Conservation (phyloP, 2,797 vertebrate species). For the Sparidentex hasta region DNA sequence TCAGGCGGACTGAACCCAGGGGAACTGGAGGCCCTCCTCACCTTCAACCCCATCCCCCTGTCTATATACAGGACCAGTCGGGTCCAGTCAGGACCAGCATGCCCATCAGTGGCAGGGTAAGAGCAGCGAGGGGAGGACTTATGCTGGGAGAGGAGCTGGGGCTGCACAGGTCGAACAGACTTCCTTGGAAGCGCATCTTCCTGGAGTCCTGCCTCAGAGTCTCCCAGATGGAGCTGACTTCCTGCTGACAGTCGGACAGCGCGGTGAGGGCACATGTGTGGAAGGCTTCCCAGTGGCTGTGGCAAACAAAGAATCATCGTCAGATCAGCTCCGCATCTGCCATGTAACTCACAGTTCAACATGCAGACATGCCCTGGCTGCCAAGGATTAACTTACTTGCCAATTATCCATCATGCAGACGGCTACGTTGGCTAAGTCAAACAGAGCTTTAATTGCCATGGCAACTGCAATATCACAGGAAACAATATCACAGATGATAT, state of each 20-base stretch:
- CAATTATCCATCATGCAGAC: constrained; percentile 70
- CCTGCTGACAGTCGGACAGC: constrained; percentile 85
- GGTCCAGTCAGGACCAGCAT: constrained; percentile 70
- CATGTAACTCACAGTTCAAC: constrained; percentile 36
- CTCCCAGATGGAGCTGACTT: constrained; percentile 87
- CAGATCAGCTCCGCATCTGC: constrained; percentile 41
- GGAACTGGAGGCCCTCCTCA: constrained; percentile 15
- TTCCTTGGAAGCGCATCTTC: constrained; percentile 87
- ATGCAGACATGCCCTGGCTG: constrained; percentile 26
- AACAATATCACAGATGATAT: constrained; percentile 70
- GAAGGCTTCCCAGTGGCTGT: constrained; percentile 88
- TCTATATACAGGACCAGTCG: constrained; percentile 55
- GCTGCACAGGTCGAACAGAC: constrained; percentile 86
- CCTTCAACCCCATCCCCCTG: constrained; percentile 4
- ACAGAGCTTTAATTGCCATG: constrained; percentile 76
- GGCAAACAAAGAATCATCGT: constrained; percentile 63
- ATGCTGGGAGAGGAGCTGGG: constrained; percentile 72
- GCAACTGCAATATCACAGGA: constrained; percentile 67
- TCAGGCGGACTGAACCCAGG: constrained; percentile 24
- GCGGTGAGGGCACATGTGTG: constrained; percentile 82
- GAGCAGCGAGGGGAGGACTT: constrained; percentile 35
- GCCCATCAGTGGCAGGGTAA: constrained; percentile 63
- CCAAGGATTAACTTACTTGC: constrained; percentile 50
- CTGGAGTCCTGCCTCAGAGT: constrained; percentile 83
- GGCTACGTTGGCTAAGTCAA: constrained; percentile 58